phyloP scores from a whole-genome alignment of 2,797 vertebrate genomes.

The Remorina albescens region DNA sequence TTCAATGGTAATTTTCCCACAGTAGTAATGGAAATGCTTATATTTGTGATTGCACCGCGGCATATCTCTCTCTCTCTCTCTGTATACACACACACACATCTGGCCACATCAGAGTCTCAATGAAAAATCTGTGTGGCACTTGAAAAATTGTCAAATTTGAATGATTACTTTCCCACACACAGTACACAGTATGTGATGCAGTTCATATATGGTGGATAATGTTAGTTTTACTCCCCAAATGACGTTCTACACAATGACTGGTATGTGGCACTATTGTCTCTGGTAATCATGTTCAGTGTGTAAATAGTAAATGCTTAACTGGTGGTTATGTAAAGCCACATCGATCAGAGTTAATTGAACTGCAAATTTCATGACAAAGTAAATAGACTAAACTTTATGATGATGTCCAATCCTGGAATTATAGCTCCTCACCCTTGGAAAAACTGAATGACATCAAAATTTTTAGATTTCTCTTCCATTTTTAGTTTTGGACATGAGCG shows the following conservation, averaged over 20 bases:
- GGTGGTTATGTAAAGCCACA: constrained; percentile 34
- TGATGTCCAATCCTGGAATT: background rate
- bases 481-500: constrained; percentile 1
- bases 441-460: background rate
- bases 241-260: constrained; percentile 33
- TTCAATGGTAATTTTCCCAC: constrained; percentile 59
- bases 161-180: constrained; percentile 8
- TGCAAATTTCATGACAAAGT: constrained; percentile 20
- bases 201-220: constrained; percentile 18
- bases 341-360: constrained; percentile 45
- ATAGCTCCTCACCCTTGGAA: background rate
- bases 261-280: constrained; percentile 17
- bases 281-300: constrained; percentile 30
- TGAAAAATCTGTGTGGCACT: constrained; percentile 34
- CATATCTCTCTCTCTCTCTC: too few species aligned
- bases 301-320: constrained; percentile 21
- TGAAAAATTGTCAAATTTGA: constrained; percentile 28
- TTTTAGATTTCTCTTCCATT: background rate
- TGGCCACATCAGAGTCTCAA: constrained; percentile 1
- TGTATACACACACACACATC: background rate
- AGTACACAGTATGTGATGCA: constrained; percentile 23
- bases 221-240: constrained; percentile 28
- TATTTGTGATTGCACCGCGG: constrained; percentile 53
- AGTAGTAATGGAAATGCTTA: constrained; percentile 59
- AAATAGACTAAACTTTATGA: constrained; percentile 9